Evolutionary conservation across 1,140 invertebrate genomes (phyloP).

Genomic region (Drosophila takahashii): DNA sequence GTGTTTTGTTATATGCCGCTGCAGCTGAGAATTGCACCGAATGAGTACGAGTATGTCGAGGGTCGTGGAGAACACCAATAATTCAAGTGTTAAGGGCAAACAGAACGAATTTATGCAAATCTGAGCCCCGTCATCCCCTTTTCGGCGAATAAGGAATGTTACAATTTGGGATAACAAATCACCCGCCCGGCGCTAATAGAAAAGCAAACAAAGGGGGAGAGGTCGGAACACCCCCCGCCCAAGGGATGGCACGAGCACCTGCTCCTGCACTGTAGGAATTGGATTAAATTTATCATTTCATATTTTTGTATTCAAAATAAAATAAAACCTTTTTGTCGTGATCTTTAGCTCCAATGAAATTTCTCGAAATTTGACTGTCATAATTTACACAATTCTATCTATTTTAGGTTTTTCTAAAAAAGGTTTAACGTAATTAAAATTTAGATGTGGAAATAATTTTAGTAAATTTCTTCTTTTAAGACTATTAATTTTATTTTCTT

Average conservation of each 20-base stretch:
- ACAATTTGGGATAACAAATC: conserved; percentile 55
- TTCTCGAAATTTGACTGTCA: background rate
- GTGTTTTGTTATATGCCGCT: conserved; percentile 3
- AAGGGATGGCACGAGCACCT: conserved; percentile 52
- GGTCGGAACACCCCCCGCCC: background rate
- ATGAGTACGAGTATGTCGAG: background rate
- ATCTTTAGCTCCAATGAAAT: background rate
- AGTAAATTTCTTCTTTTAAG: too few relatives aligned
- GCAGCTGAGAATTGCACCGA: conserved; percentile 47
- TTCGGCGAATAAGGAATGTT: conserved; percentile 41
- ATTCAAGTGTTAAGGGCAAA: conserved; percentile 77
- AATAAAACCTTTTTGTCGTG: background rate
- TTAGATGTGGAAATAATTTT: too few relatives aligned
- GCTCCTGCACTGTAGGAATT: conserved; percentile 33
- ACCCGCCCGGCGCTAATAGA: conserved; percentile 57
- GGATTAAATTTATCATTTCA: background rate
- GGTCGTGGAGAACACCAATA: conserved; percentile 52
- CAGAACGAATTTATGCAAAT: conserved; percentile 72
- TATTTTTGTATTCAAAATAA: background rate
- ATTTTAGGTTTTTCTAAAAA: too few relatives aligned
- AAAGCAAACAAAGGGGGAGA: conserved; percentile 55
- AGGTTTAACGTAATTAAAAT: too few relatives aligned
- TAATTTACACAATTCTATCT: background rate
- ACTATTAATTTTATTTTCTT: background rate
- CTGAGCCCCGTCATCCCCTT: conserved; percentile 49